Base-by-base conservation (phyloP, 2,797 vertebrate species). In the Malurus leucopterus region DNA sequence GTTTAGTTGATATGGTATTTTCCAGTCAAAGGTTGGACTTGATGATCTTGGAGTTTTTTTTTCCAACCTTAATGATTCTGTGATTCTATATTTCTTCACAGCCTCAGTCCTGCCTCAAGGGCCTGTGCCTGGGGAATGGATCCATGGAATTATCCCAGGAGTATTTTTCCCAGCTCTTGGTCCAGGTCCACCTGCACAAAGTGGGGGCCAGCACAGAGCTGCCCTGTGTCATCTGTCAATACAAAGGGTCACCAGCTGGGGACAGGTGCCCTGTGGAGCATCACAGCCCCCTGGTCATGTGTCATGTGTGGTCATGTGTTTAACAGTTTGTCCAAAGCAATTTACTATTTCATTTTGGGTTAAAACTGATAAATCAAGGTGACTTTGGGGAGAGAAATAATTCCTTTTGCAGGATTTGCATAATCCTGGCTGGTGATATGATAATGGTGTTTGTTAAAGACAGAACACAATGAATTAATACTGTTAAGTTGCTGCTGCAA, bases 361-460 rank as follows among this genome's bases (percentile, higher is more conserved):
- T 95, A 89, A 93, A 94, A 89, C 78, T 92, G 88, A 96, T 97
- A 96, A 96, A 97, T 97, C 97, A 97, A 97, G 97, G 97, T 97
- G 97, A 97, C 97, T 97, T 97, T 96, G 93, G 89, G 76, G 89
- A 96, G 84, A 96, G 95, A 94, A 95, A 92, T 54, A 86, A 96
- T 95, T 94, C 95, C 92, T 88, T 95, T 95, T 84, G 62, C 94
- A 71, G 86, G 85, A 97, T 97, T 97, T 97, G 96, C 97, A 97
- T 97, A 97, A 97, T 97, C 96, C 97, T 95, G 89, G 95, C 96
- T 96, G 96, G 96, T 96, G 95, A 96, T 97, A 97, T 96, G 96
- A 96, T 97, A 97, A 97, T 97, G 87, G 95, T 97, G 96, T 97
- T 98, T 97, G 96, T 97, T 97, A 97, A 97, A 97, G 97, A 97